These are phyloP conservation scores for Apostichopus leukothele DNA, from an alignment of 53 echinoderm and acorn worm species.

Conservation along the genomic window DNA sequence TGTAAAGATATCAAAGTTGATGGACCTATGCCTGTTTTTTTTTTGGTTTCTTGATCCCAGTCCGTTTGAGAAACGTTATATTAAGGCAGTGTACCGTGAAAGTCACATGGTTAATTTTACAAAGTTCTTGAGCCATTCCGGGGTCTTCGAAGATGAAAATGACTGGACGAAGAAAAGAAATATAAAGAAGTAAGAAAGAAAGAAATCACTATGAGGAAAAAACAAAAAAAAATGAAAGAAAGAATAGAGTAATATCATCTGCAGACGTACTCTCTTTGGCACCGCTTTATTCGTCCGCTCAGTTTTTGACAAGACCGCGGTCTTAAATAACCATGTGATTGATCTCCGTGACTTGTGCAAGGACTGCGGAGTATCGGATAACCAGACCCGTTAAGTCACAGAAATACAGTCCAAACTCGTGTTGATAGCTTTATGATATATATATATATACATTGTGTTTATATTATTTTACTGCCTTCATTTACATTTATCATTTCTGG, in stretches of 20 bases:
- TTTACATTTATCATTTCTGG: not conserved
- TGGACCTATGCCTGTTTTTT: not conserved
- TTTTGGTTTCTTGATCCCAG: too few relatives aligned
- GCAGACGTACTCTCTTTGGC: not conserved
- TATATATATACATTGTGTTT: not conserved
- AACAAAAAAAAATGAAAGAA: not conserved
- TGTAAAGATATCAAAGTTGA: not conserved
- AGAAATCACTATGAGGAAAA: not conserved
- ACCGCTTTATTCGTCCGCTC: not conserved
- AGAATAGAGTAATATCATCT: not conserved
- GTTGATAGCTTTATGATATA: not conserved
- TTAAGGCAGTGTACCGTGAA: not conserved
- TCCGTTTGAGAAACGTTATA: too few relatives aligned
- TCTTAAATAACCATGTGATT: slow-evolving; percentile 38
- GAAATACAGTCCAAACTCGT: slow-evolving; percentile 4
- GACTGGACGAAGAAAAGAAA: not conserved
- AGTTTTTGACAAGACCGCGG: slow-evolving; percentile 5
- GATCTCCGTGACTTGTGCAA: slow-evolving; percentile 34
- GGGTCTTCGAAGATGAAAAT: not conserved
- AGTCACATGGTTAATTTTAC: not conserved
- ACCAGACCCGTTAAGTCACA: slow-evolving; percentile 3
- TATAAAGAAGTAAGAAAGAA: not conserved
- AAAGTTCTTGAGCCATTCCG: slow-evolving; percentile 1
- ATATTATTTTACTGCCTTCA: not conserved
- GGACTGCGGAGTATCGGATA: slow-evolving; percentile 33